phyloP scores from a whole-genome alignment of 1,140 invertebrate species.

The Polyergus mexicanus region DNA sequence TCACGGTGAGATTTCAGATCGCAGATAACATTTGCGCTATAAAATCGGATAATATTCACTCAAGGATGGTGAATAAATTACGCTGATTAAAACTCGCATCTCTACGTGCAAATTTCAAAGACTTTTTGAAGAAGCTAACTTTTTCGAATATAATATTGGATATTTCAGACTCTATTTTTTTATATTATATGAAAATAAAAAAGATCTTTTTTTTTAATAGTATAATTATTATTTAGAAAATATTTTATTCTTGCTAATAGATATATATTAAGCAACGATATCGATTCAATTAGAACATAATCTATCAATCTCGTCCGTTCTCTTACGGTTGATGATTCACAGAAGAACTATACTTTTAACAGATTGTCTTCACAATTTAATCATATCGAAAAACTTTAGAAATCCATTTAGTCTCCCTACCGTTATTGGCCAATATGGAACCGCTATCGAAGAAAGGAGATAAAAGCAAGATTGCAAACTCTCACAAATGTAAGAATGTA shows the following conservation, averaged over 20 bases:
- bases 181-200: not conserved
- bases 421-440: slow-evolving; percentile 51
- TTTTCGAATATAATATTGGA: not conserved
- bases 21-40: slow-evolving; percentile 20
- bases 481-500: not conserved
- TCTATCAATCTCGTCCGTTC: not conserved
- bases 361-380: slow-evolving; percentile 7
- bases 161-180: too few relatives aligned
- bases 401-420: slow-evolving; percentile 4
- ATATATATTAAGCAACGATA: not conserved
- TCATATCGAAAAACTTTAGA: slow-evolving; percentile 9
- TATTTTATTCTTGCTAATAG: not conserved
- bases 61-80: not conserved
- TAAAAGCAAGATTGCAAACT: slow-evolving; percentile 54
- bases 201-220: not conserved
- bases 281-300: not conserved
- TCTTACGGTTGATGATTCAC: not conserved
- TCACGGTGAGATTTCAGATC: slow-evolving; percentile 2
- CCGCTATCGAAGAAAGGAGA: slow-evolving; percentile 68
- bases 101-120: not conserved
- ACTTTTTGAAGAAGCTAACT: not conserved
- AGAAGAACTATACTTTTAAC: not conserved
- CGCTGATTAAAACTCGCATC: not conserved
- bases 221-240: not conserved
- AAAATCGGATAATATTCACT: slow-evolving; percentile 11